Percentiles rank a stretch among this genome's conserved stretches.
Conservation (phyloP, 1,140 invertebrate genomes). For the Dendrolimus kikuchii region DNA sequence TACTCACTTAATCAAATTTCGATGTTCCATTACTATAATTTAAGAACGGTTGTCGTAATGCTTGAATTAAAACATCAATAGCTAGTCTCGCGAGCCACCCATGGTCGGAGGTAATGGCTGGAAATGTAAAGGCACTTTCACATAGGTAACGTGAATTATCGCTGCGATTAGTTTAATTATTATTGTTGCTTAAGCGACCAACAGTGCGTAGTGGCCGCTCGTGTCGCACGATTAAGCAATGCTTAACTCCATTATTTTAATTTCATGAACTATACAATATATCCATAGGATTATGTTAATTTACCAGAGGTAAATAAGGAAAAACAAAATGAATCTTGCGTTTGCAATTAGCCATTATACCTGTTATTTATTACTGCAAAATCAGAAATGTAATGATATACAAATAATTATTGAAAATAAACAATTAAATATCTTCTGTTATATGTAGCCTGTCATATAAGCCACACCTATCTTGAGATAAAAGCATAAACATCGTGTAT, state of each 20-base stretch:
- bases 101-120: conserved; percentile 47
- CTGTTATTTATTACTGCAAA: no score
- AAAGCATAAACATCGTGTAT: no score
- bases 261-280: no score
- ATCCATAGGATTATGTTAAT: no score
- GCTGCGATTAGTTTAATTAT: conserved; percentile 58
- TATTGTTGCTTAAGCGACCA: conserved; percentile 8
- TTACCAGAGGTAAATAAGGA: no score
- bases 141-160: conserved; percentile 38
- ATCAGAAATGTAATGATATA: no score
- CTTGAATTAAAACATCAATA: conserved; percentile 46
- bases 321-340: no score
- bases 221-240: conserved; percentile 19
- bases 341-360: no score
- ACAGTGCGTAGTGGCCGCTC: conserved; percentile 29
- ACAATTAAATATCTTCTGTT: no score
- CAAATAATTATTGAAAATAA: no score
- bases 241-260: neutral
- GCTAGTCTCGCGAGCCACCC: conserved; percentile 37
- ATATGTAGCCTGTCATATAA: no score
- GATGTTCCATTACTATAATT: conserved; percentile 2
- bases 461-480: no score
- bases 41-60: conserved; percentile 11
- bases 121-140: conserved; percentile 56
- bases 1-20: conserved; percentile 11